These are phyloP conservation scores for Clunio marinus DNA, from an alignment of 2,888 invertebrate genomes.

Conservation along the genomic window DNA sequence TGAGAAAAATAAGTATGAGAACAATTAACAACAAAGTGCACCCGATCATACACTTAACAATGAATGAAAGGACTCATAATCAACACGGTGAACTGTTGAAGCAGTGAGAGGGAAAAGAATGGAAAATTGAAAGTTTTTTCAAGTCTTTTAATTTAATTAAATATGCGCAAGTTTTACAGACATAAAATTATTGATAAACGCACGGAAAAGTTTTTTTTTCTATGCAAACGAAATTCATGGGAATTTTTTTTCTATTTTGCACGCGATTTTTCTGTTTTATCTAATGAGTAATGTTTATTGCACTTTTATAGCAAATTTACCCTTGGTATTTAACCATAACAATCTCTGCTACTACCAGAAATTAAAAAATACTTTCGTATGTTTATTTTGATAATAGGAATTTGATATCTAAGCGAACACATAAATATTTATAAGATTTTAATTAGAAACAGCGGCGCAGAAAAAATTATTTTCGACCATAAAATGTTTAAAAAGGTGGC, in stretches of 20 bases:
- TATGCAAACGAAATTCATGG: not conserved
- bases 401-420: no score
- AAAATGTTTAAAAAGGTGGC: no score
- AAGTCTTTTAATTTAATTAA: not conserved
- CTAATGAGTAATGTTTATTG: not conserved
- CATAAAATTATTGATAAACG: conserved; percentile 7
- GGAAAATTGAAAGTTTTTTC: conserved; percentile 21
- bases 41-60: conserved; percentile 3
- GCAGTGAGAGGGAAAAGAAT: conserved; percentile 1
- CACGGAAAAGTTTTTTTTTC: conserved; percentile 3
- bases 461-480: no score
- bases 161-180: not conserved
- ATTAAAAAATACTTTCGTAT: no score
- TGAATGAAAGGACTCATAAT: conserved; percentile 9
- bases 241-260: not conserved
- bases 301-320: conserved; percentile 3
- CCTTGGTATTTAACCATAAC: not conserved
- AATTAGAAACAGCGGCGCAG: no score
- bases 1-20: conserved; percentile 5
- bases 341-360: no score
- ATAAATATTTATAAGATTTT: no score
- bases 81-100: conserved; percentile 15
- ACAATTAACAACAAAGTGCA: conserved; percentile 33
- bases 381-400: no score
- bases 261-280: not conserved